Conservation (phyloP, 1,140 invertebrate genomes). For the Philotrypesis tridentata region DNA sequence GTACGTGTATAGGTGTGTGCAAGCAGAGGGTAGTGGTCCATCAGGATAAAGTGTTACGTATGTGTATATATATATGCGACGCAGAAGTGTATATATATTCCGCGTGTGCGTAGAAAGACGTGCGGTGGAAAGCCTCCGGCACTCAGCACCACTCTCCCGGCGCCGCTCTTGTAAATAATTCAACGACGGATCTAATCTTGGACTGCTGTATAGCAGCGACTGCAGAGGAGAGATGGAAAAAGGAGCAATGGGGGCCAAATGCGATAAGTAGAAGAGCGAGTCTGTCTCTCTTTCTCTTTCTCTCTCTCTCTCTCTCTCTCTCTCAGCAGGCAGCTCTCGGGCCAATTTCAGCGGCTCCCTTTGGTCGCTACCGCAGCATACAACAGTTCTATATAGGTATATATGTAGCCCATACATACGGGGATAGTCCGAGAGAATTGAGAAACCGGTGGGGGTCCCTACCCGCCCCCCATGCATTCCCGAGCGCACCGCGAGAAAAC, state of each 20-base stretch:
- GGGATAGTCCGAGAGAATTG: neutral
- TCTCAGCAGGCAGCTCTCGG: conserved; percentile 51
- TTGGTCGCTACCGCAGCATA: neutral
- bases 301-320: neutral
- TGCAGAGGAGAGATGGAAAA: conserved; percentile 18
- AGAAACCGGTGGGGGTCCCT: neutral
- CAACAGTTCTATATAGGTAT: neutral
- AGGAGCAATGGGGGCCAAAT: conserved; percentile 50
- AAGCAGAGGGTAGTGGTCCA: neutral
- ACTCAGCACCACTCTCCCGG: neutral
- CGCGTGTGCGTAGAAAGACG: neutral
- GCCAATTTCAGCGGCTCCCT: conserved; percentile 51
- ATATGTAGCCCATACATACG: too few relatives aligned
- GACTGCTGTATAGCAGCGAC: neutral
- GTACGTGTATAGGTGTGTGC: too few relatives aligned
- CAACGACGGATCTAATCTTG: conserved; percentile 55
- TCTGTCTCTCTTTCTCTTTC: conserved; percentile 13
- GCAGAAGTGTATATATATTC: too few relatives aligned
- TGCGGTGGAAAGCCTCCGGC: neutral
- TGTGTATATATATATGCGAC: neutral
- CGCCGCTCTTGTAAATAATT: conserved; percentile 59
- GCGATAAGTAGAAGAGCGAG: conserved; percentile 54
- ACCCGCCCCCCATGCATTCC: conserved; percentile 2
- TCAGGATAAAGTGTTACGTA: neutral
- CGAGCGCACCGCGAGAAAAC: neutral